Evolutionary conservation across 2,797 vertebrate species (phyloP).

Genomic region (Podargus strigoides): DNA sequence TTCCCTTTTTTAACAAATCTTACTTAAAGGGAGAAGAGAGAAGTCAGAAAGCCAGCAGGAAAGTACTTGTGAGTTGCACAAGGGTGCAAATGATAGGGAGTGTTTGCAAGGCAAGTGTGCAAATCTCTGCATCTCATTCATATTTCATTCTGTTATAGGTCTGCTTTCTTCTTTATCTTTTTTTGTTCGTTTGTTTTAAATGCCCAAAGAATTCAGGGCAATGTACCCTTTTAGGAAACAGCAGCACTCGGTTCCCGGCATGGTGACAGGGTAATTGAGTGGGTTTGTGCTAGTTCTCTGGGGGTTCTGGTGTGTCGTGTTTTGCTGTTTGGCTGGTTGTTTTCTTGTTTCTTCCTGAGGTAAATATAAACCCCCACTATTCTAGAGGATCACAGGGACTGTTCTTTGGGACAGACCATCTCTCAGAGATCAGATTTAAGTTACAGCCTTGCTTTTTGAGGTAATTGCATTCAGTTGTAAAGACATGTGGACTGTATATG

Average conservation of each 20-base stretch:
- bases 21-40: slow-evolving; percentile 55
- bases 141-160: neutral
- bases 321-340: neutral
- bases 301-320: neutral
- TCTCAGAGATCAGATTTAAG: neutral
- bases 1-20: slow-evolving; percentile 66
- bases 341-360: neutral
- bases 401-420: neutral
- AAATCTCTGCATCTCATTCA: slow-evolving; percentile 47
- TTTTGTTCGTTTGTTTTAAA: neutral
- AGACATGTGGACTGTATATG: neutral
- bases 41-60: slow-evolving; percentile 21
- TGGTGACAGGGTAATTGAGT: neutral
- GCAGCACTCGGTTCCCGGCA: neutral
- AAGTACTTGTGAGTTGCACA: slow-evolving; percentile 27
- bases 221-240: neutral
- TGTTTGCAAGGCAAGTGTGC: neutral
- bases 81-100: slow-evolving; percentile 34
- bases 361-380: neutral
- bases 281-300: neutral
- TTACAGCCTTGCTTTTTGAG: neutral
- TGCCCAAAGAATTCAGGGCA: neutral
- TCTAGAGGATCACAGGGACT: neutral
- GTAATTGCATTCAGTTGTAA: neutral
- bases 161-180: neutral